These are phyloP conservation scores for Sebastes nivosus DNA, from an alignment of 2,797 vertebrate genomes.

Conservation along the genomic window DNA sequence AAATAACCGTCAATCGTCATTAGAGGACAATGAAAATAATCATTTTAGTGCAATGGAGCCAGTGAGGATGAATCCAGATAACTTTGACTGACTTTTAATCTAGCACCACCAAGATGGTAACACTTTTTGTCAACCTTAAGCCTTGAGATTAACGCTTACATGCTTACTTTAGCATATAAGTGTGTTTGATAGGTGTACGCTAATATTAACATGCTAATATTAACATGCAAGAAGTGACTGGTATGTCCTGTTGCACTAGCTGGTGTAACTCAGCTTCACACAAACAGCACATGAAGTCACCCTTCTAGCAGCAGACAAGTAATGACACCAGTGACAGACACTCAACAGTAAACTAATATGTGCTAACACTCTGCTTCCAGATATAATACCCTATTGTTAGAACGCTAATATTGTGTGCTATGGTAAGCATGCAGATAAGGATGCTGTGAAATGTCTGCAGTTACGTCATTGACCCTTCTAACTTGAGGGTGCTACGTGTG, in stretches of 20 bases:
- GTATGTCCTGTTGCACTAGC: neutral
- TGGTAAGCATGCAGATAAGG: neutral
- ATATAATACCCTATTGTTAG: neutral
- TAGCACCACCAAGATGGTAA: neutral
- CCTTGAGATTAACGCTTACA: no score
- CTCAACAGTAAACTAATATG: neutral
- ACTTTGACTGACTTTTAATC: neutral
- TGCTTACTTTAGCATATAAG: no score
- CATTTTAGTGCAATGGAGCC: no score
- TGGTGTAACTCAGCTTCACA: neutral
- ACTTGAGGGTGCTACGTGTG: neutral
- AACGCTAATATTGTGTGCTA: neutral
- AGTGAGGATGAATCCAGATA: neutral
- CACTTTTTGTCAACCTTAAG: neutral
- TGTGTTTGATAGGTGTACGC: no score
- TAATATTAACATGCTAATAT: neutral
- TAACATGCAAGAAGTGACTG: neutral
- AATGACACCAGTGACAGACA: neutral
- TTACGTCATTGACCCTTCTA: neutral
- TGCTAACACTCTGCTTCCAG: slow-evolving; percentile 3
- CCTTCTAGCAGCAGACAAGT: neutral
- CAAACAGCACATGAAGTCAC: slow-evolving; percentile 17
- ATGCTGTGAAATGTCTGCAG: neutral
- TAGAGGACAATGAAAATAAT: no score
- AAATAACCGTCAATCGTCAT: no score